Evolutionary conservation across 2,113 vertebrate genomes (phyloP), one percentile per base, ranked within the genome.

Genomic region (Mastomys natalensis): DNA sequence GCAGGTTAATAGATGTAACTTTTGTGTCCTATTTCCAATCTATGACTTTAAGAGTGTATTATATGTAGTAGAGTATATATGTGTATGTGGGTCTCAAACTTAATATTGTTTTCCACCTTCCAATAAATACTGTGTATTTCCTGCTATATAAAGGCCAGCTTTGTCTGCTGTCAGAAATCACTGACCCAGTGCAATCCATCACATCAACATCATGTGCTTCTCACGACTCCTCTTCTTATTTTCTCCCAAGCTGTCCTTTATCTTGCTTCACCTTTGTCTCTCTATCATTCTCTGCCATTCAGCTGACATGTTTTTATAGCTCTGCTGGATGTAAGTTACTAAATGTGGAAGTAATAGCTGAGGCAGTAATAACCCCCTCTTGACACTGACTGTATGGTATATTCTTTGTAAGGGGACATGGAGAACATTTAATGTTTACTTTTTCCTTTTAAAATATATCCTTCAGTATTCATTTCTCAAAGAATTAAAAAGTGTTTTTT

Each of bases 241-340:
- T 91, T 92, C 53, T 94, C n/a, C 87, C 37, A 85, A 76, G 26
- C 93, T 90, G 1, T 93, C 45, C 72, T 97, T 93, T 68, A n/a
- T 68, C 66, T 24, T 94, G 22, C 43, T 91, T 66, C 68, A 89
- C 16, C 66, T 62, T n/a, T 48, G 2, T 11, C 17, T 48, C 5
- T 40, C 24, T 4, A 26, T 6, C 26, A 87, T 87, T 89, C 26
- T 24, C 62, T 87, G 34, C 29, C 40, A 89, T 2, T 53, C 51
- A 86, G 84, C 9, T 84, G n/a, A 31, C 58, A 37, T 34, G 12
- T 68, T 89, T 92, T 90, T 84, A 55, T 80, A 64, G 21, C 0
- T 90, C 37, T 90, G 9, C 2, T 15, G 70, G 34, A 76, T 64
- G 3, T n/a, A 73, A 9, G 37, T 22, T 62, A 55, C n/a, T 66